Conservation (phyloP, 2,888 invertebrate species). For the Cremastinae sp. region DNA sequence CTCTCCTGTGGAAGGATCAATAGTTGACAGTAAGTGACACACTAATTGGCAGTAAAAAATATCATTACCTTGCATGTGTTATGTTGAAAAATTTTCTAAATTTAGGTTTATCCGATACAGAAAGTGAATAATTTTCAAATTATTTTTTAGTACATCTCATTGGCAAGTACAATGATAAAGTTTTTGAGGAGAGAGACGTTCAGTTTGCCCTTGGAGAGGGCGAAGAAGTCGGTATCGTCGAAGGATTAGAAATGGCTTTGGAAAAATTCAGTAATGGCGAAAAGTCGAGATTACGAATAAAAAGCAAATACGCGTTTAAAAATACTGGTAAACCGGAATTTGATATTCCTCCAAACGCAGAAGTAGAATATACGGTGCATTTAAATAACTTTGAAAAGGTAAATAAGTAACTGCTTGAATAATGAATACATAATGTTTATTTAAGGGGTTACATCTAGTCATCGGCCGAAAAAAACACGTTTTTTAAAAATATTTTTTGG, state of each 20-base stretch:
- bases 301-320: conserved; percentile 91
- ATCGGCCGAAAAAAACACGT: no score
- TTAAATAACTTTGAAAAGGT: conserved; percentile 92
- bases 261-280: conserved; percentile 91
- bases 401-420: not conserved
- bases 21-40: conserved; percentile 91
- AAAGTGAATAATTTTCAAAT: not conserved
- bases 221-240: conserved; percentile 86
- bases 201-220: conserved; percentile 94
- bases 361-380: conserved; percentile 90
- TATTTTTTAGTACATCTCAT: conserved; percentile 85
- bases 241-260: conserved; percentile 91
- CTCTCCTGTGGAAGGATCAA: conserved; percentile 90
- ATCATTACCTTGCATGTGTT: conserved; percentile 4
- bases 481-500: not conserved
- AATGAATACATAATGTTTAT: not conserved
- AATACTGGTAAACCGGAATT: conserved; percentile 85
- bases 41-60: conserved; percentile 28
- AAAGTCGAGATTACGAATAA: conserved; percentile 87
- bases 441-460: no score
- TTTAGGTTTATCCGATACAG: no score
- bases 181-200: conserved; percentile 91
- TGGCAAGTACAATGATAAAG: conserved; percentile 84
- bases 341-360: conserved; percentile 89
- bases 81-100: no score